These are phyloP conservation scores for Phaenicophaeus curvirostris DNA, from an alignment of 2,797 vertebrate genomes.

Conservation along the genomic window DNA sequence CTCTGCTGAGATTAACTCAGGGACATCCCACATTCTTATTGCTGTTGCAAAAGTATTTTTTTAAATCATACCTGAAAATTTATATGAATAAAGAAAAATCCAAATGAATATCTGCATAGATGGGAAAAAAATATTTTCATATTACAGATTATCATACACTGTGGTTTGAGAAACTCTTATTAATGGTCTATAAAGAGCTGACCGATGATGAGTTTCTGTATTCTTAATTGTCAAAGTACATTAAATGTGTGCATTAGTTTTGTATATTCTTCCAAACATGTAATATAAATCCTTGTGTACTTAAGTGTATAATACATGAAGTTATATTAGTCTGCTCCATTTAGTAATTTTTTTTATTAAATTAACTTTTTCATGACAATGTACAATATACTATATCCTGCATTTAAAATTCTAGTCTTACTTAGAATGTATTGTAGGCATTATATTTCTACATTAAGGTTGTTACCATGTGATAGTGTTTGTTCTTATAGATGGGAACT, in stretches of 20 bases:
- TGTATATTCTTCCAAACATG: neutral
- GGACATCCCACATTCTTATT: neutral
- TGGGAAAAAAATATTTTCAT: neutral
- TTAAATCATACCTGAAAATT: neutral
- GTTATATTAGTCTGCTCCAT: neutral
- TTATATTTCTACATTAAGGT: neutral
- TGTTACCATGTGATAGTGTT: neutral
- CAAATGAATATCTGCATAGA: neutral
- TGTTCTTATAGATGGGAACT: neutral
- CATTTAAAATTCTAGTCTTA: neutral
- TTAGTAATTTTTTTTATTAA: neutral
- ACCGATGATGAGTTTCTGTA: neutral
- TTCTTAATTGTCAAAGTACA: neutral
- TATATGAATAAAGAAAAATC: neutral
- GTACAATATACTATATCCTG: neutral
- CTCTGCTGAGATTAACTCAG: neutral
- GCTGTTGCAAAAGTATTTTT: neutral
- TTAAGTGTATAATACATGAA: neutral
- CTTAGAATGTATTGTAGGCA: neutral
- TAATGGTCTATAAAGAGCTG: neutral
- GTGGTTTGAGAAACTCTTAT: neutral
- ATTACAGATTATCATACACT: neutral
- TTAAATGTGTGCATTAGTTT: neutral
- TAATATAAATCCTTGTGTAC: neutral
- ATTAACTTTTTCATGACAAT: neutral